These are phyloP conservation scores for Philaethria dido DNA, from an alignment of 2,888 invertebrate genomes.

Conservation along the genomic window DNA sequence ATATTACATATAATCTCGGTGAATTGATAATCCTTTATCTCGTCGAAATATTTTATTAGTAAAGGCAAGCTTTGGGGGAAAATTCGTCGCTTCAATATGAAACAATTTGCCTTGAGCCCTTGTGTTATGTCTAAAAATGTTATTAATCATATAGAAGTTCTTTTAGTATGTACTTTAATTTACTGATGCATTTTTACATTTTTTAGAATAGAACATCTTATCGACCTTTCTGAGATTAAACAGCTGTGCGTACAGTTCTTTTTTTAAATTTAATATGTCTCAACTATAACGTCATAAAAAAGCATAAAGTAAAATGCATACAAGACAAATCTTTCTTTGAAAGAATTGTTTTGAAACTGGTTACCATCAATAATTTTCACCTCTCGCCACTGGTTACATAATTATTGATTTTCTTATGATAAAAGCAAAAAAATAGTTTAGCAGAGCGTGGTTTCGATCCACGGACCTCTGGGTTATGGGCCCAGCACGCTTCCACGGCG, in stretches of 20 bases:
- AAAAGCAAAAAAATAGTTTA: conserved; percentile 52
- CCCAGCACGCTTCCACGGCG: conserved; percentile 93
- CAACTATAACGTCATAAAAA: too few species aligned
- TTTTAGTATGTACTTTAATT: too few species aligned
- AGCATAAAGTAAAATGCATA: too few species aligned
- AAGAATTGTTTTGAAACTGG: too few species aligned
- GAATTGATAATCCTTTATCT: conserved; percentile 15
- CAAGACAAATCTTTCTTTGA: too few species aligned
- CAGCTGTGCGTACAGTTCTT: too few species aligned
- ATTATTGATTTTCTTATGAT: not conserved
- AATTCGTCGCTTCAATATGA: not conserved
- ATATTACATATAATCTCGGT: not conserved
- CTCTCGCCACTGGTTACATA: too few species aligned
- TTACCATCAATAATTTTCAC: too few species aligned
- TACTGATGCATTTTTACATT: too few species aligned
- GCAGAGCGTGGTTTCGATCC: conserved; percentile 94
- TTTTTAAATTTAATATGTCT: too few species aligned
- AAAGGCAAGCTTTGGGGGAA: conserved; percentile 2
- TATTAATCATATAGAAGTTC: not conserved
- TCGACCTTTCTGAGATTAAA: too few species aligned
- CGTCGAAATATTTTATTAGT: conserved; percentile 7
- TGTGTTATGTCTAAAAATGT: not conserved
- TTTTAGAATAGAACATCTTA: too few species aligned
- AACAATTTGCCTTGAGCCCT: not conserved
- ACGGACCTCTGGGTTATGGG: conserved; percentile 96